Conservation (phyloP, 2,113 vertebrate species). For the Myotis brandtii region DNA sequence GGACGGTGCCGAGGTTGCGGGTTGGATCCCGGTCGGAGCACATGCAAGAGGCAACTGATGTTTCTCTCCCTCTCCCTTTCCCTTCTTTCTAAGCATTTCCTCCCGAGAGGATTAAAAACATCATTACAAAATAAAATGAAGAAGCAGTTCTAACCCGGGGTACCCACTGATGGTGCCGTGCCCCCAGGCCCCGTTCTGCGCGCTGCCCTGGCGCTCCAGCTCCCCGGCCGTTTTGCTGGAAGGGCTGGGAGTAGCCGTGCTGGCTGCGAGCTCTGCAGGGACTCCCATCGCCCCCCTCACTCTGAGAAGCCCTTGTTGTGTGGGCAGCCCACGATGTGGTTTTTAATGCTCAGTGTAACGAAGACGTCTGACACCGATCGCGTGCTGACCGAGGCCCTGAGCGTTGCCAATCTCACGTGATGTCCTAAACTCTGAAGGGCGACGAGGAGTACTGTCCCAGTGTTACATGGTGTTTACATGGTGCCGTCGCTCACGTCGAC, state of each 20-base stretch:
- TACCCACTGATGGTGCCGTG: too few species aligned
- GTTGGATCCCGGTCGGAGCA: too few species aligned
- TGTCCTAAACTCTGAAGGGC: background rate
- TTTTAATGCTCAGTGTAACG: background rate
- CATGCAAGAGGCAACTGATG: too few species aligned
- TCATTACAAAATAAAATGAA: too few species aligned
- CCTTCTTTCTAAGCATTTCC: too few species aligned
- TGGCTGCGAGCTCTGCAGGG: background rate
- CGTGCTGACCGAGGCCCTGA: too few species aligned
- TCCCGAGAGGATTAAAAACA: too few species aligned
- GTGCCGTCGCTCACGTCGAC: background rate
- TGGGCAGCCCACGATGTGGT: background rate
- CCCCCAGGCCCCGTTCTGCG: too few species aligned
- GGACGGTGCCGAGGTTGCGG: too few species aligned
- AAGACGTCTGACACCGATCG: background rate
- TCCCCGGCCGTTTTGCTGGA: background rate
- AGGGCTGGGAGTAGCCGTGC: background rate
- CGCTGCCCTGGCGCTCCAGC: background rate
- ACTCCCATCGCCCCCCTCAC: background rate
- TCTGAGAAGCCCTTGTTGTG: background rate
- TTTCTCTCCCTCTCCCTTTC: too few species aligned
- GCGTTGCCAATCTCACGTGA: background rate
- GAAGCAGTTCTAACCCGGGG: too few species aligned
- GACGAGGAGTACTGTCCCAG: background rate
- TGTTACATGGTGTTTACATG: background rate